Evolutionary conservation across 2,113 vertebrate species (phyloP).

Genomic region (Vanacampus margaritifer): DNA sequence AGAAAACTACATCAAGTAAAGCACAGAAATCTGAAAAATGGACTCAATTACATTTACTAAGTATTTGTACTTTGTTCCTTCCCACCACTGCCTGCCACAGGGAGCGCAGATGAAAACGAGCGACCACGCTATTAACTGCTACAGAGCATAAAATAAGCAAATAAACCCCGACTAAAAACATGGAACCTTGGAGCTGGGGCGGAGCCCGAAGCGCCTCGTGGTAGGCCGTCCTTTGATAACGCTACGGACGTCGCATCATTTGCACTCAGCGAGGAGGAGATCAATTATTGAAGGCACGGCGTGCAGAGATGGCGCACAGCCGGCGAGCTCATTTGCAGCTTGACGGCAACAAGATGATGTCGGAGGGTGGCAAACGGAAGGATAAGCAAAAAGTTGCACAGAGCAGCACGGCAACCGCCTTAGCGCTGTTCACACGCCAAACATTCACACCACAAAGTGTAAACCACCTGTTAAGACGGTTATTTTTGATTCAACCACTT

Average conservation of each 20-base stretch:
- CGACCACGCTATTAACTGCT: background rate
- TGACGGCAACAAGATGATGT: background rate
- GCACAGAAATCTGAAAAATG: too few relatives aligned
- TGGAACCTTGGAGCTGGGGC: constrained; percentile 12
- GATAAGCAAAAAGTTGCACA: background rate
- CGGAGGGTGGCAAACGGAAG: background rate
- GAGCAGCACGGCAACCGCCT: background rate
- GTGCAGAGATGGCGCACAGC: constrained; percentile 29
- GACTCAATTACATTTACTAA: background rate
- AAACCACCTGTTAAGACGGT: background rate
- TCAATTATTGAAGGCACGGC: constrained; percentile 69
- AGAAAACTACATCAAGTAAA: too few relatives aligned
- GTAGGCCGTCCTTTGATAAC: constrained; percentile 60
- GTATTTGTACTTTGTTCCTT: background rate
- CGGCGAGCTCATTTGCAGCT: constrained; percentile 21
- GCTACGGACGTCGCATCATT: constrained; percentile 69
- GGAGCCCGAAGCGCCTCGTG: constrained; percentile 58
- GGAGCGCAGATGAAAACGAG: background rate
- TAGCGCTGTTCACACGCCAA: background rate
- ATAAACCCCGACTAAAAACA: background rate
- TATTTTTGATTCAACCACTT: background rate
- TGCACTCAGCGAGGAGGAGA: constrained; percentile 67
- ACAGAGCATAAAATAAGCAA: background rate
- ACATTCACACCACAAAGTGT: background rate
- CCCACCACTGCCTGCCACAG: background rate